These are phyloP conservation scores for Platorchestia sp. DNA, from an alignment of 1,140 invertebrate genomes.

Conservation along the genomic window DNA sequence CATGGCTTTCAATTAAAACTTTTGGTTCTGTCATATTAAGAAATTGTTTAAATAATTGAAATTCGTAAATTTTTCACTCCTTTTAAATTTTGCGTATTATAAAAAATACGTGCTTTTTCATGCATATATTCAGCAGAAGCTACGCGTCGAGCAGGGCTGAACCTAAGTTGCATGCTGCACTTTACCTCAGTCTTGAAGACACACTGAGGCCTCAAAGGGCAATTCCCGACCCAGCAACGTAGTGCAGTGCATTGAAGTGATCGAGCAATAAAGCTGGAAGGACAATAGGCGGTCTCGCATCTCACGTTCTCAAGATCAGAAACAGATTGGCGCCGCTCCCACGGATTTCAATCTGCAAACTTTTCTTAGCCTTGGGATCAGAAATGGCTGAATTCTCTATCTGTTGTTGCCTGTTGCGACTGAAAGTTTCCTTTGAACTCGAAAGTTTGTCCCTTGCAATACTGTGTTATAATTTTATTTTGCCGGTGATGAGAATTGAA, in stretches of 20 bases:
- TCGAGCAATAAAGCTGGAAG: background rate
- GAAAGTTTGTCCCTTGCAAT: background rate
- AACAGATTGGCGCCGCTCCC: background rate
- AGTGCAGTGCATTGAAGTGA: background rate
- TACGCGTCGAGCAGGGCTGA: too few relatives aligned
- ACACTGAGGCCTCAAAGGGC: too few relatives aligned
- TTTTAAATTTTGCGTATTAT: too few relatives aligned
- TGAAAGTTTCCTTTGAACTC: background rate
- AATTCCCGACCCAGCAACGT: too few relatives aligned
- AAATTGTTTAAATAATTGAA: too few relatives aligned
- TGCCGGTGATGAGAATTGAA: background rate
- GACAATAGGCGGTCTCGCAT: background rate
- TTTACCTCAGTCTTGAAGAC: too few relatives aligned
- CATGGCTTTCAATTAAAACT: too few relatives aligned
- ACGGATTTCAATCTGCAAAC: background rate
- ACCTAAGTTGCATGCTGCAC: too few relatives aligned
- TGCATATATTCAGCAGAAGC: too few relatives aligned
- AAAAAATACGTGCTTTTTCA: too few relatives aligned
- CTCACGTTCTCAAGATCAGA: background rate
- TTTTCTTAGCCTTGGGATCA: background rate
- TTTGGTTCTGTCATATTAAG: too few relatives aligned
- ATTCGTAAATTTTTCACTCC: too few relatives aligned
- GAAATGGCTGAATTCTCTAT: background rate
- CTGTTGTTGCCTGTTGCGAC: background rate
- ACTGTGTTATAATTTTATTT: background rate